Conservation (phyloP, 1,140 invertebrate species). For the Formica exsecta region DNA sequence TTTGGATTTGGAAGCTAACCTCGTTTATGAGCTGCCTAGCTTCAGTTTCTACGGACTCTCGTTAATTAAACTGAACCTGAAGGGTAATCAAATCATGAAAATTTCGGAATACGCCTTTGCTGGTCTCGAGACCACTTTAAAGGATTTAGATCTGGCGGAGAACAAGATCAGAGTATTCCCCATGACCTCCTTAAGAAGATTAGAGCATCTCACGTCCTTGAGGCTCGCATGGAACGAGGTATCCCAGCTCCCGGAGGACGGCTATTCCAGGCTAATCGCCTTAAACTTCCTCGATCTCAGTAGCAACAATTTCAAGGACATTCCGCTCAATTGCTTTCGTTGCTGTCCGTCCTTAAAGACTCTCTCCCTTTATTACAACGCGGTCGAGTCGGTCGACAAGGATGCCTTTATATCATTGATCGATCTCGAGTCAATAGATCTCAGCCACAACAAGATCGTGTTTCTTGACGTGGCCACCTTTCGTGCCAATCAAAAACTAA, state of each 20-base stretch:
- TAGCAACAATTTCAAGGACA: slow-evolving; percentile 93
- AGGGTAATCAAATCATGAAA: slow-evolving; percentile 92
- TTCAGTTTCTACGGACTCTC: slow-evolving; percentile 95
- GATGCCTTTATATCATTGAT: slow-evolving; percentile 91
- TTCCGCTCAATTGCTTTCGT: slow-evolving; percentile 92
- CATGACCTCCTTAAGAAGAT: slow-evolving; percentile 91
- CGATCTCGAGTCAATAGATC: slow-evolving; percentile 93
- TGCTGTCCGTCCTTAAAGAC: slow-evolving; percentile 92
- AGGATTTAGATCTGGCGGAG: slow-evolving; percentile 94
- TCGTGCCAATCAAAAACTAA: slow-evolving; percentile 90
- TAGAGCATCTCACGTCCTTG: slow-evolving; percentile 91
- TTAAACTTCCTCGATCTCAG: slow-evolving; percentile 93
- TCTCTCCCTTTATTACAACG: slow-evolving; percentile 94
- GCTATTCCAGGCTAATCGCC: slow-evolving; percentile 90
- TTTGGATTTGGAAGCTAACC: slow-evolving; percentile 94
- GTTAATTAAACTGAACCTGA: slow-evolving; percentile 93
- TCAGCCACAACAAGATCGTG: slow-evolving; percentile 95
- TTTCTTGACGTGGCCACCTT: slow-evolving; percentile 91
- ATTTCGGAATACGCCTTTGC: slow-evolving; percentile 94
- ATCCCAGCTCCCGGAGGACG: slow-evolving; percentile 89
- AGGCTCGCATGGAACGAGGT: slow-evolving; percentile 95
- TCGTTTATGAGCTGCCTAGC: slow-evolving; percentile 93
- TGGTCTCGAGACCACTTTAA: slow-evolving; percentile 92
- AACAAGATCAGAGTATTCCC: slow-evolving; percentile 94
- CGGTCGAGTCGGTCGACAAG: slow-evolving; percentile 92